Evolutionary conservation across 2,888 invertebrate genomes (phyloP), one percentile per base, ranked within the genome.

Genomic region (Heliconius ethilla): DNA sequence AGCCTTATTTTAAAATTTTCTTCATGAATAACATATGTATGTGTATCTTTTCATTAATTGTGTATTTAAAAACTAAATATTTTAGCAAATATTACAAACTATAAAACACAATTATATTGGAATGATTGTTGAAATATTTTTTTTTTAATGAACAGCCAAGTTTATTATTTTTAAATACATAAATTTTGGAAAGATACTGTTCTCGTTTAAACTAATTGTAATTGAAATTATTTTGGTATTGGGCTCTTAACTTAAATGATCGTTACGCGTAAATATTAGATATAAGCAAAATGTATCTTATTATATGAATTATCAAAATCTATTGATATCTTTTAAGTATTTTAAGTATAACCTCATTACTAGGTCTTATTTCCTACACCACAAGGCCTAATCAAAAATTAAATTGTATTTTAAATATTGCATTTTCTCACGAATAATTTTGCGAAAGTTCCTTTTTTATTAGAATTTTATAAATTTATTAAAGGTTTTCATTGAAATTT

Each of bases 371-470:
- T 6, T 55, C 63, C 22, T 59, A 63, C 63, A 76, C 62, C 40
- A 40, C 33, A 63, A 77, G 79, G 79, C 79, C 79, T 79, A 79
- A 79, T 70, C 65, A 22, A 74, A 13, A 55, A 45, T 77, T 76
- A 51, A 77, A 79, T 79, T 40, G 65, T 62, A 45, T 59, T 51
- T 73, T 70, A 59, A 76, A 74, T 76, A 45, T 72, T 69, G 27
- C 76, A 76, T 66, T 55, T 78, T 59, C 59, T 37, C 22, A 67
- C 15, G n/a, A 62, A 76, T 76, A 70, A 37, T 79, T 79, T 59
- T 65, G 75, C 79, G 22, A 81, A 79, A 83, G 83, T 83, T 82
- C 83, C 83, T 81, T 79, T 81, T 79, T 79, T 55, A 55, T 51
- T 79, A 79, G 78, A 79, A 70, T 78, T 69, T 78, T 72, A 59